Base-by-base conservation (phyloP, 2,888 invertebrate species). In the Tupiocoris notatus region DNA sequence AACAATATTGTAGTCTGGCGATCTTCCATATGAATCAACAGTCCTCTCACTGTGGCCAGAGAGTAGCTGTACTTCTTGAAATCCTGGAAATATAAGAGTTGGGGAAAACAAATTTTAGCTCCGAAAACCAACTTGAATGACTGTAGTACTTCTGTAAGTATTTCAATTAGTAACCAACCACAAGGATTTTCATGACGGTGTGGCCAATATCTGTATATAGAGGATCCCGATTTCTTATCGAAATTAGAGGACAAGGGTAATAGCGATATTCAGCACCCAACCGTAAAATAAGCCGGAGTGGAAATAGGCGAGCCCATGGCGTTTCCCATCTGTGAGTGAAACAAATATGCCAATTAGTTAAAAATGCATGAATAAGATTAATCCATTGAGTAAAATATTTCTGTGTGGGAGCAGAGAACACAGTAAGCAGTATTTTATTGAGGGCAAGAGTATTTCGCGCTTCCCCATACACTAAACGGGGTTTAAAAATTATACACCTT, bases 171-270 rank as follows among this genome's bases (percentile, higher is more conserved):
- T 59, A 59, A 18, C 16, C 16, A 18, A 88, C 88, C 9, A 92
- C 93, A 79, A 94, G 84, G 74, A 95, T 87, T 85, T 93, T 94
- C 84, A 95, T 93, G 78, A 95, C 92, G 9, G 94, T 94, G 83
- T 94, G 93, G 0, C 94, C 93, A 77, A 94, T 91, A 85, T 94
- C 94, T 25, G 89, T 91, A 83, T 91, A 95, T 2, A 94, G 91
- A 0, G 94, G 90, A 80, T 91, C 91, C 16, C 94, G 86, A 82
- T 90, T 88, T 22, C 93, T 86, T 18, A 91, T 89, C 18, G 93
- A 92, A 67, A 94, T 89, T 79, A 94, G 85, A 0, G 94, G 92
- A 82, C 92, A 92, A 0, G 94, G 94, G 84, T 95, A 95, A 82
- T 93, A 94, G 78, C 93, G 88, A 84, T 91, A 93, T 83, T 94